Percentiles rank a stretch among this genome's conserved stretches.
These are phyloP conservation scores for Rhinichthys osculus DNA, from an alignment of 2,797 vertebrate genomes.

Conservation along the genomic window DNA sequence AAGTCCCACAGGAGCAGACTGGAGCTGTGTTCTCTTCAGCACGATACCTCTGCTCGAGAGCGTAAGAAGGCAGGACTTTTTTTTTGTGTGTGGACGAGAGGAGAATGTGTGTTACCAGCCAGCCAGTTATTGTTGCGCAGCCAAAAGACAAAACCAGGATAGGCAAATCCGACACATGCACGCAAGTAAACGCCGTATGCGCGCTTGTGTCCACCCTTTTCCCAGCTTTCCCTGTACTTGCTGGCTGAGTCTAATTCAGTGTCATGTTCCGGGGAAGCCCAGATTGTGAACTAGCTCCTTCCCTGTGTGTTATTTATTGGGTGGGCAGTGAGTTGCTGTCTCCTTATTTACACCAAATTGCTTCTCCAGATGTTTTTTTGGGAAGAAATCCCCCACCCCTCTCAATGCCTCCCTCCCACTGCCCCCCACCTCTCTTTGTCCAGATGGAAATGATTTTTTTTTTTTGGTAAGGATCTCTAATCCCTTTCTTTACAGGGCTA, in stretches of 20 bases:
- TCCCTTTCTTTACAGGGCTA: slow-evolving; percentile 65
- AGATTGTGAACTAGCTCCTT: slow-evolving; percentile 65
- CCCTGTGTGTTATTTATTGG: slow-evolving; percentile 77
- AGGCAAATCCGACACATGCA: slow-evolving; percentile 11
- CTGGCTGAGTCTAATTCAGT: slow-evolving; percentile 56
- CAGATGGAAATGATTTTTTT: slow-evolving; percentile 80
- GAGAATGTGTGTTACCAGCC: slow-evolving; percentile 43
- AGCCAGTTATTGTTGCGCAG: slow-evolving; percentile 49
- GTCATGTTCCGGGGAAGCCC: slow-evolving; percentile 62
- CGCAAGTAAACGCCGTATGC: not conserved
- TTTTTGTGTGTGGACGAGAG: slow-evolving; percentile 67
- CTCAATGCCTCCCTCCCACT: slow-evolving; percentile 33
- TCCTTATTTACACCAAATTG: slow-evolving; percentile 82
- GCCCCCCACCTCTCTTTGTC: slow-evolving; percentile 63
- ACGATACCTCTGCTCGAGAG: slow-evolving; percentile 68
- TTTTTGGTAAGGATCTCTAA: slow-evolving; percentile 74
- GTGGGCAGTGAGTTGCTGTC: slow-evolving; percentile 76
- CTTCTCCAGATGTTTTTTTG: slow-evolving; percentile 81
- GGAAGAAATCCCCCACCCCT: slow-evolving; percentile 64
- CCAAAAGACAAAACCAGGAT: slow-evolving; percentile 49
- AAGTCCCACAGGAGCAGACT: slow-evolving; percentile 54
- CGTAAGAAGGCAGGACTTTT: slow-evolving; percentile 68
- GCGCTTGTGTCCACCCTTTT: slow-evolving; percentile 18
- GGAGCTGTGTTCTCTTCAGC: slow-evolving; percentile 51
- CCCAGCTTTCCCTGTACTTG: slow-evolving; percentile 26